A percentile compares a stretch with the other conserved stretches of the same genome.
Conservation (phyloP, 2,888 invertebrate genomes). For the Drosophila conformis region DNA sequence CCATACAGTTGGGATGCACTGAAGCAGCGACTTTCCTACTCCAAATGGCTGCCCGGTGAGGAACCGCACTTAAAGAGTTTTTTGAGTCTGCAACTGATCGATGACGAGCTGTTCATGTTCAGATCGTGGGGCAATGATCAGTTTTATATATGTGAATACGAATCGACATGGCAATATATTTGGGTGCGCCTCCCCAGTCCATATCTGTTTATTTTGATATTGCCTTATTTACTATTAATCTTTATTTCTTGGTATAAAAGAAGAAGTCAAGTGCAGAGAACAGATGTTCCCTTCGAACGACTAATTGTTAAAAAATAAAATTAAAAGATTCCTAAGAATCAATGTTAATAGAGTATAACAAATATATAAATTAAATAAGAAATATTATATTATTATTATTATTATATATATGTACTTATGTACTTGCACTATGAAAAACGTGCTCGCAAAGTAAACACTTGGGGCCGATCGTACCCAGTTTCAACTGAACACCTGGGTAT, state of each 20-base stretch:
- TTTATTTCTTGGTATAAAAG: too few relatives aligned
- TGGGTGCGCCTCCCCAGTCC: rapidly evolving
- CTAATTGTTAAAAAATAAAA: neutral
- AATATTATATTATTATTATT: neutral
- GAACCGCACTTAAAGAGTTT: neutral
- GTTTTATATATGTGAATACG: constrained; percentile 54
- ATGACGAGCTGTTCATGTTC: constrained; percentile 43
- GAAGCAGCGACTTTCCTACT: constrained; percentile 6
- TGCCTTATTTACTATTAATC: rapidly evolving
- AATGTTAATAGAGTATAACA: too few relatives aligned
- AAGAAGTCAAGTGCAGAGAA: rapidly evolving
- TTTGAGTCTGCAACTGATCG: constrained; percentile 39
- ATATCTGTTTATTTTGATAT: rapidly evolving
- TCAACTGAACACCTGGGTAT: neutral
- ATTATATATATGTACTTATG: too few relatives aligned
- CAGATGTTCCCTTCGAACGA: neutral
- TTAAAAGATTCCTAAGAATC: too few relatives aligned
- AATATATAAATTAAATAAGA: neutral
- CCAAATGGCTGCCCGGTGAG: constrained; percentile 41
- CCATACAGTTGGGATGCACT: constrained; percentile 38
- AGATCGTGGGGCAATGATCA: constrained; percentile 30
- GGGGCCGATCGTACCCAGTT: neutral
- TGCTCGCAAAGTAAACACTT: neutral
- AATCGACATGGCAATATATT: neutral
- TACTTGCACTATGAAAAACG: too few relatives aligned